Conservation (phyloP, 2,113 vertebrate species). For the Sturnira hondurensis region DNA sequence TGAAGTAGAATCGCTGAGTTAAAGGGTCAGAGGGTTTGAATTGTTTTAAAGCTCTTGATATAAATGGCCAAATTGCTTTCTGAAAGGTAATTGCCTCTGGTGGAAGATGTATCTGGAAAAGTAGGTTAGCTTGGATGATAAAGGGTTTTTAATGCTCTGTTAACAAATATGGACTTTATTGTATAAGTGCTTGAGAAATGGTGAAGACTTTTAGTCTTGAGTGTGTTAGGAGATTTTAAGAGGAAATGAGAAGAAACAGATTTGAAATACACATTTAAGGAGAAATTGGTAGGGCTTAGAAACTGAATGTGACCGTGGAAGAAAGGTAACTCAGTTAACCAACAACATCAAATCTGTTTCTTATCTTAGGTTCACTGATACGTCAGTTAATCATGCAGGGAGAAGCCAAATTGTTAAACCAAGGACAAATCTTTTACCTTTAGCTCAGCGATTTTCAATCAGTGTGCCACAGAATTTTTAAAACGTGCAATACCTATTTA, state of each 20-base stretch:
- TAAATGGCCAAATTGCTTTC: background rate
- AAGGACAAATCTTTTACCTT: background rate
- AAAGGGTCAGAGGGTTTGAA: background rate
- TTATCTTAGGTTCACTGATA: background rate
- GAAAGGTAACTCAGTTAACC: background rate
- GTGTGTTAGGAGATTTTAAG: background rate
- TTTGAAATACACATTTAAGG: background rate
- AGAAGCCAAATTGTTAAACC: background rate
- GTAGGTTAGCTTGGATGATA: background rate
- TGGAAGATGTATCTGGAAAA: background rate
- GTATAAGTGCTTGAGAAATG: background rate
- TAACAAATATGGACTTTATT: background rate
- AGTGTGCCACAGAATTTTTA: background rate
- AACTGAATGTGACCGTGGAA: background rate
- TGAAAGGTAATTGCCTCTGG: background rate
- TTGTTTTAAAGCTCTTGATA: background rate
- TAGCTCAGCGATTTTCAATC: background rate
- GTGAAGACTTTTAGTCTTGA: background rate
- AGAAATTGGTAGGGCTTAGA: background rate
- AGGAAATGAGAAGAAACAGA: background rate
- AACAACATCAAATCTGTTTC: background rate
- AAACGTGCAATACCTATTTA: background rate
- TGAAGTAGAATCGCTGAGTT: background rate
- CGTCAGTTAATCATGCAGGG: background rate
- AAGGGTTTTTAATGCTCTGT: background rate